Base-by-base conservation (phyloP, 2,797 vertebrate species). In the Gastrophryne carolinensis region DNA sequence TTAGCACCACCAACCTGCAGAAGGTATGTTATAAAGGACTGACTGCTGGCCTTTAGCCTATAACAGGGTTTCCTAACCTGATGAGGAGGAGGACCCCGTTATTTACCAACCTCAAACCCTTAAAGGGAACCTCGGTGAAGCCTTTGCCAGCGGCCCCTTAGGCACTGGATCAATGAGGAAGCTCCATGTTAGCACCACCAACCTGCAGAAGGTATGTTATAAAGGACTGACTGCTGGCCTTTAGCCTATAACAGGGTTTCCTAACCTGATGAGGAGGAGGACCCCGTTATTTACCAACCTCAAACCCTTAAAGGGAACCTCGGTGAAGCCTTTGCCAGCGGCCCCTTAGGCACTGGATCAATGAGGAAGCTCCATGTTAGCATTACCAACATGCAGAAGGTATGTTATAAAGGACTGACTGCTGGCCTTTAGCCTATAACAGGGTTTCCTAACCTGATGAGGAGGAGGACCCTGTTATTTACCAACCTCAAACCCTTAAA, bases 351-450 rank as follows among this genome's bases (percentile, higher is more conserved):
- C 80, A 91, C 95, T 0, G 97, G 97, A 9, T 96, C 98, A 2
- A 98, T 99, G 97, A 99, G 98, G 88, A 99, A 99, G 80, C 85
- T 99, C 4, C 97, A 99, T 0, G 97, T 99, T 86, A 99, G 98
- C 93, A 99, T 97, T 27, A 98, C 97, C 15, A 98, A 98, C 53
- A 89, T 99, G 44, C 98, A 99, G 84, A 99, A 98, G 95, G 97
- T 96, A 73, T 49, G 21, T 10, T 1, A 11, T 24, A 19, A 7
- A n/a, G 1, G n/a, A n/a, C n/a, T n/a, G n/a, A n/a, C n/a, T n/a
- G n/a, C n/a, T n/a, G n/a, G n/a, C n/a, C n/a, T n/a, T n/a, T n/a
- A n/a, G n/a, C n/a, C n/a, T n/a, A n/a, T n/a, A n/a, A n/a, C n/a
- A n/a, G n/a, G n/a, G n/a, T n/a, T n/a, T n/a, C n/a, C n/a, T n/a